Base-by-base conservation (phyloP, 2,113 vertebrate genomes). In the Ellobius talpinus region DNA sequence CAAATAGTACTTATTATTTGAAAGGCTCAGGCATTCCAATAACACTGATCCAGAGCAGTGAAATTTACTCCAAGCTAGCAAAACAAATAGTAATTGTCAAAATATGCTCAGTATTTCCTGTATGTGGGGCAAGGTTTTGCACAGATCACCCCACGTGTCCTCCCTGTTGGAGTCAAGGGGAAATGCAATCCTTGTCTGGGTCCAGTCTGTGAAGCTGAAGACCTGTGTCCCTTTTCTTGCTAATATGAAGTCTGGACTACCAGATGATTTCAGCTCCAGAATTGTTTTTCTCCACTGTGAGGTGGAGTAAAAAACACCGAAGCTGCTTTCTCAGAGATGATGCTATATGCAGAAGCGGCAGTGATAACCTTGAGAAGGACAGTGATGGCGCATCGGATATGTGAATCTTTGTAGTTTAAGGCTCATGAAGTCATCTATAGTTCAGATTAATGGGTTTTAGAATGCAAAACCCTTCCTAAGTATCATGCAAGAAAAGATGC, bases 1-100 rank as follows among this genome's bases (percentile, higher is more conserved):
- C 98, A 97, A 98, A 97, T 94, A 96, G 95, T 81, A 91, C 93
- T 98, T 98, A 89, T 97, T 98, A 97, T 97, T 98, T 98, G 97
- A 73, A 97, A 98, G 98, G 95, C 93, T 96, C 97, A 97, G 89
- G 89, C 97, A 66, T 97, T 97, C 65, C 90, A 91, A 94, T 98
- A 98, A 92, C 65, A 96, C 95, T 92, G 66, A 96, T 97, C 94
- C 82, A 96, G 97, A 95, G 84, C 82, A 97, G 77, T 92, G 94
- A 88, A 92, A 96, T 94, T 96, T 88, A 73, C 96, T 98, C 97
- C 91, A 95, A 97, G 98, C 42, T 39, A 73, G 96, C 89, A 96
- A 97, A 98, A 97, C 84, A 70, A 96, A 96, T 87, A 97, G 94
- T 97, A 97, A 98, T 98, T 98, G 98, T 98, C 98, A 98, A 93